Base-by-base conservation (phyloP, 2,797 vertebrate genomes). In the Centropyge bicolor region DNA sequence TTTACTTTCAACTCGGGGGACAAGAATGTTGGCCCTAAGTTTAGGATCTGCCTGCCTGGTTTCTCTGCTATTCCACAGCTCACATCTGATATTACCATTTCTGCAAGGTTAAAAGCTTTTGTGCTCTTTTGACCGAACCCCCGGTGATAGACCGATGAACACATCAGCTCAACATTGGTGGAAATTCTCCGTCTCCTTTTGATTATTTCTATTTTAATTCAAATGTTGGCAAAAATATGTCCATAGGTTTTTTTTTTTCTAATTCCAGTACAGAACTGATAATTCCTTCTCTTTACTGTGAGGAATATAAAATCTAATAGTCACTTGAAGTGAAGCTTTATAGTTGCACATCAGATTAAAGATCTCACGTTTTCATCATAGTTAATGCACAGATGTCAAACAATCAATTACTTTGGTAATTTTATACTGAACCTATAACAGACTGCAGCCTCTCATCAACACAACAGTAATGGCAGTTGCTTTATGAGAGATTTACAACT, bases 1-100 rank as follows among this genome's bases (percentile, higher is more conserved):
- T 89, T 87, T 88, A 87, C 87, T 90, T 92, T 91, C 61, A 88
- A 88, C 76, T 81, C 38, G 0, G 76, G 76, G 75, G 86, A 90
- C 76, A 88, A 69, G 52, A 66, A 76, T 69, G 67, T 76, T 80
- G 54, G 79, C 62, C 85, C 67, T 20, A 73, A 64, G 76, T 88
- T 84, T 70, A 76, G 78, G 60, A 84, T 87, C 63, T 86, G 77
- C 65, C 78, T 67, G 70, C 41, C 52, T 76, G 41, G 71, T 46
- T 55, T 36, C 76, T 75, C 57, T 57, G 72, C 70, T 89, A 72
- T 84, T 84, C 70, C 36, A 66, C 66, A 59, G 52, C 73, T 78
- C 66, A 69, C 49, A 82, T 87, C 82, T 83, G 36, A 74, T 67
- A 78, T 87, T 81, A 80, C 46, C 70, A 79, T 84, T 82, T 78